Base-by-base conservation (phyloP, 2,888 invertebrate genomes). In the Ophion costatus region DNA sequence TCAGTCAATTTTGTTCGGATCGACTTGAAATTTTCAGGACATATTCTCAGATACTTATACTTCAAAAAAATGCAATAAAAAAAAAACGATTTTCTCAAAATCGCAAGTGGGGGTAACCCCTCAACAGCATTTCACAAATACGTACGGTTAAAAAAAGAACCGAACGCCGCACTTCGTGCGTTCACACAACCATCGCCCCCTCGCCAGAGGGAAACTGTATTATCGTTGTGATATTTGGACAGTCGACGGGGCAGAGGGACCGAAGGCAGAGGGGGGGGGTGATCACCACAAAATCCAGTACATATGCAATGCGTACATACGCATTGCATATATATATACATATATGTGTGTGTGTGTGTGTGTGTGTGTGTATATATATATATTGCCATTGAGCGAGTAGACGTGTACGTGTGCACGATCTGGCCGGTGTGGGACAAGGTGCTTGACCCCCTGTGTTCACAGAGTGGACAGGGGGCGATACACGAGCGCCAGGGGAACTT, bases 401-500 rank as follows among this genome's bases (percentile, higher is more conserved):
- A n/a, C n/a, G 4, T 29, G 29, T 29, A 4, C 0, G 29, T 64
- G 64, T 66, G 69, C 59, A 42, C 63, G 64, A 24, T 80, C 80
- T 73, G 67, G 74, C 74, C 64, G 70, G 81, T 78, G 81, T 84
- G 81, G 81, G 81, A 61, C 84, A 84, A 84, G 84, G 84, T 84
- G 84, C 81, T 84, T 84, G 84, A 84, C 84, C 84, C 81, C 69
- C 73, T 29, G 20, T 45, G 59, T 64, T 81, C 74, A 11, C 22
- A 6, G 45, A 67, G 57, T 67, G 33, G n/a, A 73, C 73, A 61
- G 76, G 45, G 57, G 42, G 63, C 61, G 24, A 61, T 73, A 45
- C 64, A 70, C 45, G 74, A 38, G 74, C 22, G 20, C 33, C 69
- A 14, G 59, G 70, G 76, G 24, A 83, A 80, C 80, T 64, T 66